Conservation (phyloP, 1,140 invertebrate genomes). For the Drosophila truncata region DNA sequence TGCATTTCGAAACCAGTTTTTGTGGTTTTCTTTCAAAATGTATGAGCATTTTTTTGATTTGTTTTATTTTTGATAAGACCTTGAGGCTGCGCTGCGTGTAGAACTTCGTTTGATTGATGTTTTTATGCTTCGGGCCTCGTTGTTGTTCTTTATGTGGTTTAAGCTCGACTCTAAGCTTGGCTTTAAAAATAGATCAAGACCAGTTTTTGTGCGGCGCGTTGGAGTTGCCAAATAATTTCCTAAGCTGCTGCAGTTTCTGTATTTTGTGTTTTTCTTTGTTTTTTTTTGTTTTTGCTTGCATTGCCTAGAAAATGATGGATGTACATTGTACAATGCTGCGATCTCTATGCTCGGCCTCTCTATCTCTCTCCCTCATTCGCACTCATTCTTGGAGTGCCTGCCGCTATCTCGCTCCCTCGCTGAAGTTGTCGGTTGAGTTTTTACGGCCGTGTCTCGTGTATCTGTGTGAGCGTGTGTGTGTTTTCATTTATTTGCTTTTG, state of each 20-base stretch:
- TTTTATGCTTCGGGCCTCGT: conserved; percentile 32
- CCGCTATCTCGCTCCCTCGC: conserved; percentile 16
- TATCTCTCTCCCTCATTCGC: background rate
- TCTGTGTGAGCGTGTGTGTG: conserved; percentile 3
- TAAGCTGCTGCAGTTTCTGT: conserved; percentile 26
- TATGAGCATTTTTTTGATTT: background rate
- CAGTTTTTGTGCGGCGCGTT: conserved; percentile 35
- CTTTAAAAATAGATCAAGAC: conserved; percentile 63
- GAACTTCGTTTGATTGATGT: conserved; percentile 59
- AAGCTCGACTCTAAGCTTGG: conserved; percentile 36
- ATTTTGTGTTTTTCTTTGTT: conserved; percentile 2
- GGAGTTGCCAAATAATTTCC: conserved; percentile 42
- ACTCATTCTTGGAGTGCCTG: conserved; percentile 2
- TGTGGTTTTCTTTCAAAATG: conserved; percentile 1
- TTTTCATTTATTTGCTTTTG: conserved; percentile 56
- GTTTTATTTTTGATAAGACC: conserved; percentile 50
- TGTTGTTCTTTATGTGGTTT: conserved; percentile 3
- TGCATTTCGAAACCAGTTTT: conserved; percentile 46
- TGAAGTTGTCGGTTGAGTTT: conserved; percentile 58
- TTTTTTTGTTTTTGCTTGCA: conserved; percentile 26
- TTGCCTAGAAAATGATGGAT: conserved; percentile 60
- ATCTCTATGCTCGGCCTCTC: conserved; percentile 18
- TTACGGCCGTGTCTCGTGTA: conserved; percentile 35
- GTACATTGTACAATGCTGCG: conserved; percentile 34
- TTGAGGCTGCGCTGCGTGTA: conserved; percentile 45